Base-by-base conservation (phyloP, 2,797 vertebrate species). In the Tinamus major region DNA sequence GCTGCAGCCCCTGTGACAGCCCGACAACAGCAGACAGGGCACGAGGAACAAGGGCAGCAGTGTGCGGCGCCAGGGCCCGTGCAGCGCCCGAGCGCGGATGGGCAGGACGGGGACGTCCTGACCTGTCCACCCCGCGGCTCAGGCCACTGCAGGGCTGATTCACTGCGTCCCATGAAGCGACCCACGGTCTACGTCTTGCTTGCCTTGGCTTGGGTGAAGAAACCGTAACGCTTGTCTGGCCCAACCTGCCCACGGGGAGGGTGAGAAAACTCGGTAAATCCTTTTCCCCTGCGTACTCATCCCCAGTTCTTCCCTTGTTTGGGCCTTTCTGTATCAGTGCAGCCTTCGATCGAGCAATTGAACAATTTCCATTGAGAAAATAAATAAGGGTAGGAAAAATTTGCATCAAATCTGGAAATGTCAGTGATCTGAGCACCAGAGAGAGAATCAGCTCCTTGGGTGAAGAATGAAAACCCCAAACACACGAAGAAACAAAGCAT, bases 141-240 rank as follows among this genome's bases (percentile, higher is more conserved):
- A 70, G 83, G 81, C 80, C 67, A 35, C 81, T 79, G 90, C 69
- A 46, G 90, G 88, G 67, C 96, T 96, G 96, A 97, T 97, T 96
- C 97, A 95, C 67, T 88, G 96, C 94, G 93, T 90, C 72, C 95
- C 92, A 31, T 89, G 92, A 78, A 94, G 93, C 84, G 95, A 95
- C 95, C 96, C 92, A 49, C 41, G 94, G 83, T 87, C 51, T 48
- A 39, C 48, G 9, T 42, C 95, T 86, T 95, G 97, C 97, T 97
- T 97, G 97, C 79, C 2, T 97, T 97, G 97, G 97, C 97, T 87
- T 94, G 88, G 33, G 79, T 77, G 27, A 80, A 90, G 39, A 98
- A 97, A 97, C 96, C 97, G 88, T 97, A 97, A 41, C 88, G 94
- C 95, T 89, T 95, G 90, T 96, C 89, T 81, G 64, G 35, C 95